A percentile compares a stretch with the other conserved stretches of the same genome.
Evolutionary conservation across 2,797 vertebrate species (phyloP).

Genomic region (Valencia hispanica): DNA sequence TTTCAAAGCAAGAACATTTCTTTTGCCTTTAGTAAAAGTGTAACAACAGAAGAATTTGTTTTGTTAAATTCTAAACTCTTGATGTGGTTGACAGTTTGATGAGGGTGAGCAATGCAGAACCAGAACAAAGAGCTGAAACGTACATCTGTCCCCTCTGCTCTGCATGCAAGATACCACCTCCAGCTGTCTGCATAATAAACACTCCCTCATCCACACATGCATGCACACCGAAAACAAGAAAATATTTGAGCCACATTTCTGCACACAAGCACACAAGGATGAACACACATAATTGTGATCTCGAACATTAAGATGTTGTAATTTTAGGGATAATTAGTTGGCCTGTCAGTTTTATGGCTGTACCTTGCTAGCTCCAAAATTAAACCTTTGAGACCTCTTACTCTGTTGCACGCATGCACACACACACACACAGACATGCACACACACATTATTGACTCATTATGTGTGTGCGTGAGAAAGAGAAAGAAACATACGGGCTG

Average conservation of each 20-base stretch:
- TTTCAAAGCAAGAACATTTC: background rate
- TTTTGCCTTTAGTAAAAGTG: constrained; percentile 7
- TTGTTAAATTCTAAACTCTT: constrained; percentile 23
- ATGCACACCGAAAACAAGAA: constrained; percentile 38
- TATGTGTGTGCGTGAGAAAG: constrained; percentile 48
- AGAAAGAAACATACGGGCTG: constrained; percentile 34
- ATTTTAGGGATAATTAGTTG: constrained; percentile 89
- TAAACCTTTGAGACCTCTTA: constrained; percentile 79
- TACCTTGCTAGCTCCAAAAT: constrained; percentile 81
- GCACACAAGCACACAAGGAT: constrained; percentile 8
- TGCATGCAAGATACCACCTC: constrained; percentile 72
- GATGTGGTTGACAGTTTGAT: constrained; percentile 25
- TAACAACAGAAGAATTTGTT: constrained; percentile 5
- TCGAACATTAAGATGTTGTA: constrained; percentile 83
- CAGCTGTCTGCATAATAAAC: constrained; percentile 77
- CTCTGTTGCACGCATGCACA: constrained; percentile 53
- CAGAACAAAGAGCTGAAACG: constrained; percentile 66
- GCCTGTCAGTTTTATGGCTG: constrained; percentile 89
- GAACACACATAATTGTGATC: constrained; percentile 48
- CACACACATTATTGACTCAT: constrained; percentile 20
- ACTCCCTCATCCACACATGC: constrained; percentile 30
- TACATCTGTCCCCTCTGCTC: constrained; percentile 67
- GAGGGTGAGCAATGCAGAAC: constrained; percentile 33
- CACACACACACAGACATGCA: background rate
- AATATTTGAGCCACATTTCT: constrained; percentile 13